Conservation (phyloP, 2,888 invertebrate genomes). For the Xylota sylvarum region DNA sequence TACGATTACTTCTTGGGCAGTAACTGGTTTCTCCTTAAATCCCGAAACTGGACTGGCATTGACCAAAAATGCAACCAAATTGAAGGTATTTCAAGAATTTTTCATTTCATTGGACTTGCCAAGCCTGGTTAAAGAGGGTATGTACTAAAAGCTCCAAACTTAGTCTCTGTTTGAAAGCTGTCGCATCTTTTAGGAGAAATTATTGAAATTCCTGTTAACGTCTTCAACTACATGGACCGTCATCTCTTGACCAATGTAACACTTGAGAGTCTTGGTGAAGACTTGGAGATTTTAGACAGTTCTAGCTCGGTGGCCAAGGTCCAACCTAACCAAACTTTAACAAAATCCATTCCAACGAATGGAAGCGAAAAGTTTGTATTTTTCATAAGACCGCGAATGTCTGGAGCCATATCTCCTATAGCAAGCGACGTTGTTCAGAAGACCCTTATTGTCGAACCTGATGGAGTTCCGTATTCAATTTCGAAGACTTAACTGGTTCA, state of each 20-base stretch:
- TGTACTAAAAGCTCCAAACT: background rate
- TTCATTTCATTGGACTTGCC: slow-evolving; percentile 91
- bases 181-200: slow-evolving; percentile 86
- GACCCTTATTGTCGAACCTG: slow-evolving; percentile 88
- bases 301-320: background rate
- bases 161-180: background rate
- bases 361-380: slow-evolving; percentile 85
- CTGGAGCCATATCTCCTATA: slow-evolving; percentile 87
- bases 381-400: slow-evolving; percentile 89
- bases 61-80: slow-evolving; percentile 85
- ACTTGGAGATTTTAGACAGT: slow-evolving; percentile 78
- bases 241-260: slow-evolving; percentile 88
- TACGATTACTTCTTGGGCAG: slow-evolving; percentile 92
- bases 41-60: slow-evolving; percentile 90
- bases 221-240: slow-evolving; percentile 90
- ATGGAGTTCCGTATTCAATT: slow-evolving; percentile 89
- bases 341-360: slow-evolving; percentile 27
- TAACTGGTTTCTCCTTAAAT: slow-evolving; percentile 92
- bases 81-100: slow-evolving; percentile 91
- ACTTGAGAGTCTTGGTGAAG: slow-evolving; percentile 87
- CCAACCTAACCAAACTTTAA: background rate
- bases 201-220: slow-evolving; percentile 89
- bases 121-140: slow-evolving; percentile 89
- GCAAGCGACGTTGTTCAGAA: slow-evolving; percentile 88
- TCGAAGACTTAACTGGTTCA: slow-evolving; percentile 89